phyloP scores from a whole-genome alignment of 1,140 invertebrate species.

The Galleria mellonella region DNA sequence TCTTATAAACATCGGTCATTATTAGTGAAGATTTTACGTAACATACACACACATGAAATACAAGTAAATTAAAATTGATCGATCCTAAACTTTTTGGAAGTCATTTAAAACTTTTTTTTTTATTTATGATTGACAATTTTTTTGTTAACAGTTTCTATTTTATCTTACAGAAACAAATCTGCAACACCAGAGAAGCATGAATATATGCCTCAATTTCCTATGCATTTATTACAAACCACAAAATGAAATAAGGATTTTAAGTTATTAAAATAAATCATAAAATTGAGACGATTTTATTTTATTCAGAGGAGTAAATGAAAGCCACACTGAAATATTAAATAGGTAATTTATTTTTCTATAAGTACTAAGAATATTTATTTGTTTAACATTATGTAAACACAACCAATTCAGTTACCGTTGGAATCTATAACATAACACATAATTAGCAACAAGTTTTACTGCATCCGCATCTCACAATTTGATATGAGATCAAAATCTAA shows the following conservation, averaged over 20 bases:
- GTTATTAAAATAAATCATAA: too few species aligned
- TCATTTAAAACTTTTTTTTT: neutral
- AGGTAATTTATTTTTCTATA: slow-evolving; percentile 63
- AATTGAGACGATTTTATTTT: too few species aligned
- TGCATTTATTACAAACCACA: slow-evolving; percentile 48
- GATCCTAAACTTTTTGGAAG: too few species aligned
- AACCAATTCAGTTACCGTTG: slow-evolving; percentile 52
- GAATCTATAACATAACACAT: slow-evolving; percentile 49
- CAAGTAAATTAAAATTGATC: too few species aligned
- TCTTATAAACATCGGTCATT: too few species aligned
- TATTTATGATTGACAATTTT: neutral
- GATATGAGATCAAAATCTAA: slow-evolving; percentile 70
- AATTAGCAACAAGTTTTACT: slow-evolving; percentile 37
- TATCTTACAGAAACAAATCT: slow-evolving; percentile 49
- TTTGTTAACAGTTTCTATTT: too few species aligned
- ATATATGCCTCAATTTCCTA: slow-evolving; percentile 56
- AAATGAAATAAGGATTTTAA: too few species aligned
- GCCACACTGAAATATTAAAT: slow-evolving; percentile 7
- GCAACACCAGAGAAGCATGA: slow-evolving; percentile 34
- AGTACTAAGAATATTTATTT: slow-evolving; percentile 64
- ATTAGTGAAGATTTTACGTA: too few species aligned
- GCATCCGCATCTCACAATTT: slow-evolving; percentile 42
- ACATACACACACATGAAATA: too few species aligned
- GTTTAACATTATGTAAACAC: slow-evolving; percentile 63
- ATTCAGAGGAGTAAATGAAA: too few species aligned